Evolutionary conservation across 2,113 vertebrate species (phyloP).

Genomic region (Aegithalos caudatus): DNA sequence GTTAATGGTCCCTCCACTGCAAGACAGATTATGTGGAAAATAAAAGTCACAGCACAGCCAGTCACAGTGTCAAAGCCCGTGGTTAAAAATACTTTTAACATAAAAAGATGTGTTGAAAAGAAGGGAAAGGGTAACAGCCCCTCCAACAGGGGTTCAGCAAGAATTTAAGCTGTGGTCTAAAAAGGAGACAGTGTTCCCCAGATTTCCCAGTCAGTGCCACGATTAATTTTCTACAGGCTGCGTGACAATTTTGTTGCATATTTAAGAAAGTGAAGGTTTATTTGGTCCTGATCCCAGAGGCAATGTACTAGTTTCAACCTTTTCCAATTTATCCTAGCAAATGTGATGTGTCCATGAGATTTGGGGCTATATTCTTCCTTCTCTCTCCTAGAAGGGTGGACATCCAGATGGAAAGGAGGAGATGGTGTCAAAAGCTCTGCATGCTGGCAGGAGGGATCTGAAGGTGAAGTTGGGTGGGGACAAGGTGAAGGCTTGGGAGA

Average conservation of each 20-base stretch:
- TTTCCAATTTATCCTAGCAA: background rate
- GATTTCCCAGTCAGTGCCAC: background rate
- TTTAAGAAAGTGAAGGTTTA: background rate
- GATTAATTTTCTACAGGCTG: background rate
- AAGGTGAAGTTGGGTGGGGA: constrained; percentile 21
- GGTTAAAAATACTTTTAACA: constrained; percentile 19
- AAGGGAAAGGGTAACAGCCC: background rate
- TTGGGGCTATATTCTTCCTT: background rate
- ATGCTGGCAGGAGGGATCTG: background rate
- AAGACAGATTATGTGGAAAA: constrained; percentile 68
- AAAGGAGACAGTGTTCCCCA: background rate
- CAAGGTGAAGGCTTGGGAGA: constrained; percentile 23
- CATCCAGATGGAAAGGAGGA: background rate
- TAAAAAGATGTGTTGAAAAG: constrained; percentile 36
- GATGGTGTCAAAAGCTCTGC: background rate
- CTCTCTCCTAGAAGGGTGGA: background rate
- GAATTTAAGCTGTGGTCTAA: background rate
- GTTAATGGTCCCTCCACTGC: constrained; percentile 62
- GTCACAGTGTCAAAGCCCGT: constrained; percentile 38
- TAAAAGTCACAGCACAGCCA: constrained; percentile 26
- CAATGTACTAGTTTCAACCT: background rate
- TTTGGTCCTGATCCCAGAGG: constrained; percentile 21
- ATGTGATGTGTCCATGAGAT: background rate
- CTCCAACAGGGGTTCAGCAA: background rate
- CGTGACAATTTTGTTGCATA: background rate